phyloP scores from a whole-genome alignment of 2,888 invertebrate genomes.

The Criorhina ranunculi region DNA sequence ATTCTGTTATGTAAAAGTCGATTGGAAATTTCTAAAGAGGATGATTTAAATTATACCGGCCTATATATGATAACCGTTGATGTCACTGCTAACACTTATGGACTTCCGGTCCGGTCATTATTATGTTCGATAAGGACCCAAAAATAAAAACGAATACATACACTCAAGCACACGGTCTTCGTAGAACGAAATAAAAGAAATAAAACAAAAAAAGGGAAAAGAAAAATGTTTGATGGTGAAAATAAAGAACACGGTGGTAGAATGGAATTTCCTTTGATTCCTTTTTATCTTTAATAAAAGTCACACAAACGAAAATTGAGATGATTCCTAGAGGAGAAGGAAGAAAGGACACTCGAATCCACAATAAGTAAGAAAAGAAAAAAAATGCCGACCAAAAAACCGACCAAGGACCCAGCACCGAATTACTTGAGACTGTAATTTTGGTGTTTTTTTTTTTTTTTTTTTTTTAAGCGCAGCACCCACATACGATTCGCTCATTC shows the following conservation, averaged over 20 bases:
- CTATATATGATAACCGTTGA: conserved; percentile 30
- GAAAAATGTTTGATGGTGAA: conserved; percentile 42
- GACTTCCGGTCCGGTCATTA: conserved; percentile 55
- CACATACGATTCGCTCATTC: conserved; percentile 64
- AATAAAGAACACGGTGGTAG: conserved; percentile 18
- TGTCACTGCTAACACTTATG: conserved; percentile 40
- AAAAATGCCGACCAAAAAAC: conserved; percentile 64
- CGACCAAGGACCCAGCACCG: conserved; percentile 58
- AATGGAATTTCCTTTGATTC: conserved; percentile 41
- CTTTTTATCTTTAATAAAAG: conserved; percentile 41
- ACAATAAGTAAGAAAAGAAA: conserved; percentile 39
- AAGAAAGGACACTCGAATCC: conserved; percentile 46
- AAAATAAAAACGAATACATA: conserved; percentile 44
- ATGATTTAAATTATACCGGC: conserved; percentile 42
- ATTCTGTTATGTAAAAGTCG: conserved; percentile 31
- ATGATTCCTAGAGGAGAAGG: conserved; percentile 30
- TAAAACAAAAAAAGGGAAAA: conserved; percentile 7
- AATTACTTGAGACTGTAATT: conserved; percentile 61
- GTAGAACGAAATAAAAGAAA: conserved; percentile 20
- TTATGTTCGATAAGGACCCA: conserved; percentile 26
- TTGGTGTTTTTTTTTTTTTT: conserved; percentile 34
- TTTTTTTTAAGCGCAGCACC: conserved; percentile 59
- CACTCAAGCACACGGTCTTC: conserved; percentile 39
- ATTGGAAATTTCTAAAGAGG: conserved; percentile 22
- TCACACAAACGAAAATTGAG: conserved; percentile 45